Evolutionary conservation across 2,797 vertebrate species (phyloP).

Genomic region (Diceros bicornis): DNA sequence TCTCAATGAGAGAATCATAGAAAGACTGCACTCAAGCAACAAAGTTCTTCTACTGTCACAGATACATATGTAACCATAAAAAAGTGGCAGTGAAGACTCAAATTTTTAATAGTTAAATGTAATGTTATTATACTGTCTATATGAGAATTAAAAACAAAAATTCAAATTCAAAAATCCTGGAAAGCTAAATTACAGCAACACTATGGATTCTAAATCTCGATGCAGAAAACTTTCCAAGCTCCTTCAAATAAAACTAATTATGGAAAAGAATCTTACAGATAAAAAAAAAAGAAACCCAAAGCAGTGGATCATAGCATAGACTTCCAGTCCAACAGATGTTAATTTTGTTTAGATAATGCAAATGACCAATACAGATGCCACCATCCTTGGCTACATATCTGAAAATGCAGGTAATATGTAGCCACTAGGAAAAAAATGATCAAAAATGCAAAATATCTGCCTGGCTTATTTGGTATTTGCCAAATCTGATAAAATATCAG

Average conservation of each 20-base stretch:
- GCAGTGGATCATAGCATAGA: not conserved
- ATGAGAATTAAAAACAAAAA: conserved; percentile 66
- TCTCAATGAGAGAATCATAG: conserved; percentile 18
- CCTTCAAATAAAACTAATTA: conserved; percentile 77
- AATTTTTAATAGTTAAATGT: conserved; percentile 62
- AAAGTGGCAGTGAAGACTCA: conserved; percentile 25
- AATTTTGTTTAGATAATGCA: conserved; percentile 52
- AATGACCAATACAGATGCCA: conserved; percentile 6
- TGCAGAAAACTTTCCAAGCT: conserved; percentile 74
- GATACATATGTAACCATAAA: conserved; percentile 66
- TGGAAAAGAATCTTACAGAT: conserved; percentile 63
- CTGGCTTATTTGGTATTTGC: conserved; percentile 29
- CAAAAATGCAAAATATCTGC: not conserved
- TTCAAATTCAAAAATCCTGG: conserved; percentile 60
- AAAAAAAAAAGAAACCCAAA: not conserved
- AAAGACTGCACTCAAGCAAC: not conserved
- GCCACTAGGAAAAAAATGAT: not conserved
- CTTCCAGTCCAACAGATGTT: conserved; percentile 59
- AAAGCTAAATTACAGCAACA: conserved; percentile 63
- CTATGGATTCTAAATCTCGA: conserved; percentile 66
- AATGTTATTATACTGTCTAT: not conserved
- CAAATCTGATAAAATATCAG: not conserved
- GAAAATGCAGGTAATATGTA: conserved; percentile 38
- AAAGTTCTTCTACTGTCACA: conserved; percentile 60
- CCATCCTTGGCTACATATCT: not conserved